Evolutionary conservation across 2,888 invertebrate genomes (phyloP), one percentile per base, ranked within the genome.

Genomic region (Lobophora halterata): DNA sequence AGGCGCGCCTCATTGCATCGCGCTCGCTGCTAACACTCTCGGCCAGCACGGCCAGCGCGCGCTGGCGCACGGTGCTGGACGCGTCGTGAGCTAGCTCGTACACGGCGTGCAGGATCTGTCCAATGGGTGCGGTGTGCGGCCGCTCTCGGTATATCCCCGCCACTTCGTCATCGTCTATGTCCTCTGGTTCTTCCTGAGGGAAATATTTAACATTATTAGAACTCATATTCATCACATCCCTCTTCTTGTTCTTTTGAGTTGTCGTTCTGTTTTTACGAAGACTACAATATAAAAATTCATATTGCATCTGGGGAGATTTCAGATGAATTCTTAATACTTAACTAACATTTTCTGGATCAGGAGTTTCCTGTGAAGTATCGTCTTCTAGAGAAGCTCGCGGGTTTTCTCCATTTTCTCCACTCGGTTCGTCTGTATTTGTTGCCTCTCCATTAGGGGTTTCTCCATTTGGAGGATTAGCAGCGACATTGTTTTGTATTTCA

Each of bases 21-120:
- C 65, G 64, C 3, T 60, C 40, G 40, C 65, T 73, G 14, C 65
- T 61, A 12, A 90, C 80, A 43, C 87, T 80, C 26, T 89, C 89
- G 0, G 89, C 79, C 28, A 93, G 78, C 5, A 89, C 77, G 2
- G 79, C 64, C 46, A 93, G 83, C 2, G 93, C 92, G 61, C 91
- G 89, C 25, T 90, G 87, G 25, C 93, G 83, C 20, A 93, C 87
- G 46, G 89, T 78, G 50, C 89, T 86, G 1, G 91, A 90, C 3
- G 70, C 72, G 67, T 92, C 92, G 35, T 75, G 57, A 33, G 88
- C 88, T 20, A 90, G 82, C 24, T 86, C 85, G 47, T 88, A 76
- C 29, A 90, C 73, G 3, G 88, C 87, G 7, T 79, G 83, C 41
- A 91, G 56, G 4, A 91, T 64, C 12, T 60, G 62, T 1, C 44